Percentiles rank a stretch among this genome's conserved stretches.
phyloP scores from a whole-genome alignment of 2,888 invertebrate genomes.

The Carcina quercana region DNA sequence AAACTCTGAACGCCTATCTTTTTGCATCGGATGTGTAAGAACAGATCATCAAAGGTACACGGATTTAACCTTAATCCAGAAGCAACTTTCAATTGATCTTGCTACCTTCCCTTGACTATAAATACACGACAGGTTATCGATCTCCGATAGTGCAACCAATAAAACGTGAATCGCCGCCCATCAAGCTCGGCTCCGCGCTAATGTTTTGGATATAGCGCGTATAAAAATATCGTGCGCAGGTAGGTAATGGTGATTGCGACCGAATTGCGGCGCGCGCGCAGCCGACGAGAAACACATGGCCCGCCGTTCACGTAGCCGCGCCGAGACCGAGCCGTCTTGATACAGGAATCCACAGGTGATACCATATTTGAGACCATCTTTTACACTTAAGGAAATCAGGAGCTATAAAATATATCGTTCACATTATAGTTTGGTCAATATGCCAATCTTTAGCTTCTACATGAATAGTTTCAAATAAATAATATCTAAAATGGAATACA shows the following conservation, averaged over 20 bases:
- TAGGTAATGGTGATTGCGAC: conserved; percentile 56
- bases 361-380: not conserved
- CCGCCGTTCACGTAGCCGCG: conserved; percentile 21
- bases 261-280: conserved; percentile 54
- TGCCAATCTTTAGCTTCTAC: no score
- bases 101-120: no score
- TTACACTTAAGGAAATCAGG: no score
- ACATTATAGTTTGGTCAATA: no score
- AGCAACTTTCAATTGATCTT: no score
- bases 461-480: no score
- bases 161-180: conserved; percentile 30
- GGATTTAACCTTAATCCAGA: no score
- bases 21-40: no score
- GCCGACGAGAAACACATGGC: conserved; percentile 60
- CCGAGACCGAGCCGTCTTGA: conserved; percentile 25
- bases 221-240: conserved; percentile 59
- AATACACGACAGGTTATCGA: conserved; percentile 10
- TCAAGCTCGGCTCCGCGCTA: conserved; percentile 25
- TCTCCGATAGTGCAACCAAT: conserved; percentile 21
- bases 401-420: no score
- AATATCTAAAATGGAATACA: no score
- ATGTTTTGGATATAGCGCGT: conserved; percentile 40
- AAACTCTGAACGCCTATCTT: no score
- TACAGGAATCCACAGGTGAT: conserved; percentile 15
- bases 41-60: no score